phyloP scores from a whole-genome alignment of 2,797 vertebrate genomes.

The Cyprinella venusta region DNA sequence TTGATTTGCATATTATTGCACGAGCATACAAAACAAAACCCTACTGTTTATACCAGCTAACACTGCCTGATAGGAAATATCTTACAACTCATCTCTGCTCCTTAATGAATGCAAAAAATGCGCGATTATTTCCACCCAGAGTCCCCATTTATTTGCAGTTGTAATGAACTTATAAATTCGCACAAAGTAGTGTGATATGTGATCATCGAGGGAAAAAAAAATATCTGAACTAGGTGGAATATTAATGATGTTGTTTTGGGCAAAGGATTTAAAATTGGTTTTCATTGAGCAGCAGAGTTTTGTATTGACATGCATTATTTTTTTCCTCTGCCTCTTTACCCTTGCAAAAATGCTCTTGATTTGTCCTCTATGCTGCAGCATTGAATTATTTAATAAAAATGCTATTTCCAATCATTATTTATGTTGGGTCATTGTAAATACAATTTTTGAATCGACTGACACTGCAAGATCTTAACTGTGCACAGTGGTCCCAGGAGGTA shows the following conservation, averaged over 20 bases:
- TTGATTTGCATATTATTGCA: constrained; percentile 19
- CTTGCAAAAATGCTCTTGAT: constrained; percentile 35
- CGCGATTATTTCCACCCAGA: constrained; percentile 78
- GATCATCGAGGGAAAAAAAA: constrained; percentile 69
- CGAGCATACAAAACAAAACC: constrained; percentile 1
- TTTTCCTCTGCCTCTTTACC: constrained; percentile 36
- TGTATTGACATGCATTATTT: constrained; percentile 57
- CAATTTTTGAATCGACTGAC: constrained; percentile 10
- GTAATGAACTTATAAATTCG: constrained; percentile 86
- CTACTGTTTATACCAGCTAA: neutral
- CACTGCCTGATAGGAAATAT: constrained; percentile 8
- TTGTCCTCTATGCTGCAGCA: constrained; percentile 49
- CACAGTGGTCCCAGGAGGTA: neutral
- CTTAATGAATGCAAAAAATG: constrained; percentile 86
- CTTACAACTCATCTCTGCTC: constrained; percentile 76
- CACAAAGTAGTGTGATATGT: constrained; percentile 81
- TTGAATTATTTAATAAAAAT: constrained; percentile 52
- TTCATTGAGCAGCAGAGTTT: constrained; percentile 53
- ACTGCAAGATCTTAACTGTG: constrained; percentile 9
- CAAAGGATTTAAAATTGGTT: constrained; percentile 60
- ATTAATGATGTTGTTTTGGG: constrained; percentile 59
- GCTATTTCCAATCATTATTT: constrained; percentile 51
- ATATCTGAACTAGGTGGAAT: constrained; percentile 53
- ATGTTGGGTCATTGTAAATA: constrained; percentile 43
- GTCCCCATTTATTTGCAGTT: constrained; percentile 82